Evolutionary conservation across 2,888 invertebrate species (phyloP), one percentile per base, ranked within the genome.

Genomic region (Corythucha ciliata): DNA sequence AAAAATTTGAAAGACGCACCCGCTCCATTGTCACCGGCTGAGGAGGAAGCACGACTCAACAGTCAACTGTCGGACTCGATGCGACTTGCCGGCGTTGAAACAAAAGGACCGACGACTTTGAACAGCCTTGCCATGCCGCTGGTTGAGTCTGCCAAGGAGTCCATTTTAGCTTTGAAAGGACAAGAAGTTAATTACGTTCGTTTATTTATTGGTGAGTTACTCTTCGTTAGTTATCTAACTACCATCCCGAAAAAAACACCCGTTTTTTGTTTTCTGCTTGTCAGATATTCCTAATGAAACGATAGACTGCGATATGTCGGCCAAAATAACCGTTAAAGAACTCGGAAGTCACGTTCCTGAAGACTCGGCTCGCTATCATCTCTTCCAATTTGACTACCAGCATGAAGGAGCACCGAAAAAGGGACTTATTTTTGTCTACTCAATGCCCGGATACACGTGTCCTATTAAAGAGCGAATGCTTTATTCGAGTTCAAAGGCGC

Each of bases 391-490:
- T 69, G 83, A 84, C 63, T 96, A 97, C 68, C 83, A 86, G 0
- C 87, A 92, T 64, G 94, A 96, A 69, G 92, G 92, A 22, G 91
- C 92, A 66, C 85, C 82, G 61, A 72, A 83, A 67, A 86, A 92
- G 65, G 85, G 81, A 64, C 79, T 81, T 68, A 83, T 98, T 55
- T 98, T 98, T 70, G 88, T 98, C 64, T 98, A 98, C 72, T 93
- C 96, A 7, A 93, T 98, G 88, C 97, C 98, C 3, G 94, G 96
- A 4, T 94, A 93, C 69, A 83, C 76, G 56, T 93, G 92, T 68
- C 83, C 92, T 57, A 91, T 99, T 62, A 96, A 92, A 65, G 97
- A 98, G 68, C 76, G 96, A 61, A 99, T 98, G 98, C 74, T 98
- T 67, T 98, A 97, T 70, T 96, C 97, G 1, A 94, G 94, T 64